These are phyloP conservation scores for Gymnoscopelus microlampas DNA, from an alignment of 2,797 vertebrate species.

Conservation along the genomic window DNA sequence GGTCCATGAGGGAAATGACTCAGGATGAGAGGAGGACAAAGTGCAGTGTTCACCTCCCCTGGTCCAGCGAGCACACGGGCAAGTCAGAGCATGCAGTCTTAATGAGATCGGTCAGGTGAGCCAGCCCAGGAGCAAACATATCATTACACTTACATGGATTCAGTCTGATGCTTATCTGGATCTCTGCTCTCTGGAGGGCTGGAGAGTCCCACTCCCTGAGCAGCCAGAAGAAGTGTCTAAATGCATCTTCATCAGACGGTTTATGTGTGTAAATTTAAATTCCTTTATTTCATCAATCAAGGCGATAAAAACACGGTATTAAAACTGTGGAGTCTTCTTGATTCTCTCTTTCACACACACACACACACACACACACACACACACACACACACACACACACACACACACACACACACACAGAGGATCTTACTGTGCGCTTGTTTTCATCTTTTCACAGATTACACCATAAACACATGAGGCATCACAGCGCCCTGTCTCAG, in stretches of 20 bases:
- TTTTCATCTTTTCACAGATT: slow-evolving; percentile 37
- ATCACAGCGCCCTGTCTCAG: slow-evolving; percentile 6
- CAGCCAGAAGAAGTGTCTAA: background rate
- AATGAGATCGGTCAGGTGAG: slow-evolving; percentile 62
- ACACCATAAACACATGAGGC: slow-evolving; percentile 39
- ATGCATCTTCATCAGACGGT: too few relatives aligned
- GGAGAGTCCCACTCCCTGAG: slow-evolving; percentile 7
- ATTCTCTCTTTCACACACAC: too few relatives aligned
- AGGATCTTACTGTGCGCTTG: too few relatives aligned
- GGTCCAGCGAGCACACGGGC: slow-evolving; percentile 30
- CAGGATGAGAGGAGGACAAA: slow-evolving; percentile 12
- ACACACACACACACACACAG: background rate
- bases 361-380: too few relatives aligned
- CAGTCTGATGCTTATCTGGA: slow-evolving; percentile 21
- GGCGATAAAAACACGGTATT: too few relatives aligned
- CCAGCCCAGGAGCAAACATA: slow-evolving; percentile 30
- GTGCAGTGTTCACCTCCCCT: slow-evolving; percentile 10
- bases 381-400: background rate
- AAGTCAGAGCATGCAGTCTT: slow-evolving; percentile 66
- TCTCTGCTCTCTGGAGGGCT: slow-evolving; percentile 21
- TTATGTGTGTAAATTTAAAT: too few relatives aligned
- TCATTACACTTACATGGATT: slow-evolving; percentile 36
- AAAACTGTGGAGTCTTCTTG: too few relatives aligned
- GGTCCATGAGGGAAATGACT: slow-evolving; percentile 4
- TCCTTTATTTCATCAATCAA: too few relatives aligned